Evolutionary conservation across 2,888 invertebrate genomes (phyloP).

Genomic region (Augochlorella aurata): DNA sequence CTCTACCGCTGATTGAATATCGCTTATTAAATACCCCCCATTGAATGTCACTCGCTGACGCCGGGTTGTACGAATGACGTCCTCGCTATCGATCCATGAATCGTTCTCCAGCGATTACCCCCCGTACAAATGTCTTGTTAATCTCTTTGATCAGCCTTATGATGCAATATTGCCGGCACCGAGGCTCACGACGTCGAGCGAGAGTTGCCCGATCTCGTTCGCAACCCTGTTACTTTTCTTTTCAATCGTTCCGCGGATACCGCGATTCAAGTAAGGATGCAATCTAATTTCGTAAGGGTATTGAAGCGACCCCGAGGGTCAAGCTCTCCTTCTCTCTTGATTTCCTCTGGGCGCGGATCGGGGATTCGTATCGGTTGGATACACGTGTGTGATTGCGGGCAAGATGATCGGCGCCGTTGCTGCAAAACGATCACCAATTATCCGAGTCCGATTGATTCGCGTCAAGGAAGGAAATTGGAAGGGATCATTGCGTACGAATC

Average conservation of each 20-base stretch:
- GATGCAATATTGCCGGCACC: conserved; percentile 15
- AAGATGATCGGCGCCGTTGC: neutral
- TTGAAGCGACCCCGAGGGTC: neutral
- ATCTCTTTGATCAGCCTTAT: conserved; percentile 11
- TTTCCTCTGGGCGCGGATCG: neutral
- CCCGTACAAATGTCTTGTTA: conserved; percentile 33
- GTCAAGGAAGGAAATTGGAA: conserved; percentile 1
- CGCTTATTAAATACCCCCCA: too few relatives aligned
- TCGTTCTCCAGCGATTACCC: conserved; percentile 9
- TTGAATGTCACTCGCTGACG: neutral
- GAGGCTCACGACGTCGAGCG: conserved; percentile 6
- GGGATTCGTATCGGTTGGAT: neutral
- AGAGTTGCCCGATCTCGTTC: conserved; percentile 17
- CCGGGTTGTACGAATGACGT: conserved; percentile 37
- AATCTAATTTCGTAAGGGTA: neutral
- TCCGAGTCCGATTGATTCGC: neutral
- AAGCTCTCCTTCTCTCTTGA: neutral
- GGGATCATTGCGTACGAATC: neutral
- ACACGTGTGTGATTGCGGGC: neutral
- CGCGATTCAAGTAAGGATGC: neutral
- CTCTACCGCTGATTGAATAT: too few relatives aligned
- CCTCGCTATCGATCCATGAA: conserved; percentile 4
- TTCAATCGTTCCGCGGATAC: conserved; percentile 1
- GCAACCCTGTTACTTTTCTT: conserved; percentile 17
- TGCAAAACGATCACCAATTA: neutral